Evolutionary conservation across 2,888 invertebrate species (phyloP), one percentile per base, ranked within the genome.

Genomic region (Leucophora obtusa): DNA sequence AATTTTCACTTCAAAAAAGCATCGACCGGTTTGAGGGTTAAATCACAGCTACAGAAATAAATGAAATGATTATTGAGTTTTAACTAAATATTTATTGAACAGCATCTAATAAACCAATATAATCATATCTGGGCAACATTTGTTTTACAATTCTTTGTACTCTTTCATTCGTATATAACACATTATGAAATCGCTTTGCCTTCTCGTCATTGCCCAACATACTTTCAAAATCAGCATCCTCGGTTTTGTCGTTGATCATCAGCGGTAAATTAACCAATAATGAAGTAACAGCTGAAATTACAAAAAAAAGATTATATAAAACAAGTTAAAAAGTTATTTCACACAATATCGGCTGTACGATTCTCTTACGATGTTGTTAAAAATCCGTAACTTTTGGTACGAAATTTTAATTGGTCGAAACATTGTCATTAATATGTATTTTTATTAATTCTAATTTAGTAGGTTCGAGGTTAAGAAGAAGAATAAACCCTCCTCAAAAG

Each of bases 101-200:
- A 10, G 82, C 69, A 78, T 89, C 89, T 7, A 90, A 83, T 2
- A 89, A 76, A 7, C 90, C 90, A 63, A 79, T 83, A 1, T 85
- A 84, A 82, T 90, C 87, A 38, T 86, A 89, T n/a, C 85, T 77
- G 3, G 90, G 90, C 2, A 90, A 65, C 33, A 87, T 71, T 11
- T 83, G 70, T 24, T 86, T 87, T 0, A 90, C n/a, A 80, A 82
- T 86, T 1, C 86, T 83, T 63, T 87, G 87, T 0, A 90, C 82
- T 60, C 73, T 85, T 60, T 87, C 85, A 73, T 88, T 89, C 14
- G 66, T 81, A 43, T 86, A 90, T 15, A 86, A 6, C 3, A 77
- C 4, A 58, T 82, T 84, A 54, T 86, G 77, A 47, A 85, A 84
- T 59, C 84, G 84, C 0, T 80, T 79, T 2, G 85, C 84, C 0